Evolutionary conservation across 2,113 vertebrate species (phyloP).

Genomic region (Scomber colias): DNA sequence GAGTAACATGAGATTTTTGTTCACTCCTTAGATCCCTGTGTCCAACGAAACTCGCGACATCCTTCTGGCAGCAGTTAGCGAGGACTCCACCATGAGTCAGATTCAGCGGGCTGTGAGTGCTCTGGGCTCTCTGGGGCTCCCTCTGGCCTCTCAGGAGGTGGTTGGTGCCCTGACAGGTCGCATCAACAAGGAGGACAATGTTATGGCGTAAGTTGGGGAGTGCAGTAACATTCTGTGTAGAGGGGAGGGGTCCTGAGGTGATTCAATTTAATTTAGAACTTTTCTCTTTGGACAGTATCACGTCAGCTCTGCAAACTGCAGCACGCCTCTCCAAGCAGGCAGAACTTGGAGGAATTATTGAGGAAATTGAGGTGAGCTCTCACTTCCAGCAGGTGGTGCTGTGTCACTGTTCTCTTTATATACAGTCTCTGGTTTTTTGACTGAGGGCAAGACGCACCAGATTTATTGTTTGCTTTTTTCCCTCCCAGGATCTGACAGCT

Average conservation of each 20-base stretch:
- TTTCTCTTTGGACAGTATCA: constrained; percentile 85
- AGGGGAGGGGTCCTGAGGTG: too few relatives aligned
- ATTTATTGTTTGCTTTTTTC: background rate
- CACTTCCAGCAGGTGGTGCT: constrained; percentile 62
- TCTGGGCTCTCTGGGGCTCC: constrained; percentile 91
- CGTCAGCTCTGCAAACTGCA: constrained; percentile 92
- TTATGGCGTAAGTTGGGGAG: constrained; percentile 89
- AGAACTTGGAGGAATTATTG: constrained; percentile 92
- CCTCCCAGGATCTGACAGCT: constrained; percentile 92
- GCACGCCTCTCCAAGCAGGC: constrained; percentile 94
- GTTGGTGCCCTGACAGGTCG: constrained; percentile 90
- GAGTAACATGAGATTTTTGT: background rate
- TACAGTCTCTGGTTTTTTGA: too few relatives aligned
- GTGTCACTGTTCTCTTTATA: background rate
- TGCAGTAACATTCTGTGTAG: background rate
- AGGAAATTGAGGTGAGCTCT: constrained; percentile 94
- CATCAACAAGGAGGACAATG: constrained; percentile 95
- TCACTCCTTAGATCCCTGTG: constrained; percentile 87
- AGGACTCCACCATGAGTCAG: constrained; percentile 93
- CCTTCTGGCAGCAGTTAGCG: constrained; percentile 93
- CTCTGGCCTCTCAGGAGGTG: constrained; percentile 94
- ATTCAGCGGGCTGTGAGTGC: constrained; percentile 94
- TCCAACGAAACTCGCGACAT: constrained; percentile 96
- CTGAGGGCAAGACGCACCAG: accelerated
- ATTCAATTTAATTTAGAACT: background rate